Conservation (phyloP, 2,113 vertebrate species). For the Campylomormyrus tamandua region DNA sequence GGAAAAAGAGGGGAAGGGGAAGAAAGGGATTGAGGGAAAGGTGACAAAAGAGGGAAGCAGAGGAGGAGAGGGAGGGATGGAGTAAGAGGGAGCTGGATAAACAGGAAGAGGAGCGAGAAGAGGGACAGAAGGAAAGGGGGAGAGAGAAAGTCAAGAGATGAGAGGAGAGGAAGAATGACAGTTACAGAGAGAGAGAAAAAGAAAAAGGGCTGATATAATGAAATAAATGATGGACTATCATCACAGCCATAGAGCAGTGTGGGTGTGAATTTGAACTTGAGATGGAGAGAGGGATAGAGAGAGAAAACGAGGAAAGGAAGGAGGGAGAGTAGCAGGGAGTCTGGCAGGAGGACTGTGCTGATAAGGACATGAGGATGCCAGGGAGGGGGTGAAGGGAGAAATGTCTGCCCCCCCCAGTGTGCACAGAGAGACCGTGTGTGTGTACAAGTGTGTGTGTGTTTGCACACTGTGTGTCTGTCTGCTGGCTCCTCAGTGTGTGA, state of each 20-base stretch:
- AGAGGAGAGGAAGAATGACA: background rate
- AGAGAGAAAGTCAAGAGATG: background rate
- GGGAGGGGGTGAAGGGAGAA: constrained; percentile 43
- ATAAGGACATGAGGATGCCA: constrained; percentile 46
- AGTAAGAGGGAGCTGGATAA: background rate
- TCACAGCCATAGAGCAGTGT: background rate
- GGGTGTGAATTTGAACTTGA: background rate
- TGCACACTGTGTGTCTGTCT: background rate
- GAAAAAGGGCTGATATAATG: background rate
- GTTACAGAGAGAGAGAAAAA: background rate
- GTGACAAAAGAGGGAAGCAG: background rate
- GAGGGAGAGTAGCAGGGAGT: constrained; percentile 12
- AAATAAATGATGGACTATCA: background rate
- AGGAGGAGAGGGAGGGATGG: background rate
- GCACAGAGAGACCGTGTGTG: background rate
- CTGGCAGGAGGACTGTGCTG: constrained; percentile 29
- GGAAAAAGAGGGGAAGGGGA: background rate
- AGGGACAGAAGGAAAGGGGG: background rate
- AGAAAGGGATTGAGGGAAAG: background rate
- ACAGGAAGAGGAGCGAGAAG: background rate
- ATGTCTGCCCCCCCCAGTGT: background rate
- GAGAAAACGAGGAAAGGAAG: background rate
- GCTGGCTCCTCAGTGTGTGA: background rate
- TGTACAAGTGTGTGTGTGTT: background rate
- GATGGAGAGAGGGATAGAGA: background rate